These are phyloP conservation scores for Hypocryptadius cinnamomeus DNA, from an alignment of 2,113 vertebrate genomes.

Conservation along the genomic window DNA sequence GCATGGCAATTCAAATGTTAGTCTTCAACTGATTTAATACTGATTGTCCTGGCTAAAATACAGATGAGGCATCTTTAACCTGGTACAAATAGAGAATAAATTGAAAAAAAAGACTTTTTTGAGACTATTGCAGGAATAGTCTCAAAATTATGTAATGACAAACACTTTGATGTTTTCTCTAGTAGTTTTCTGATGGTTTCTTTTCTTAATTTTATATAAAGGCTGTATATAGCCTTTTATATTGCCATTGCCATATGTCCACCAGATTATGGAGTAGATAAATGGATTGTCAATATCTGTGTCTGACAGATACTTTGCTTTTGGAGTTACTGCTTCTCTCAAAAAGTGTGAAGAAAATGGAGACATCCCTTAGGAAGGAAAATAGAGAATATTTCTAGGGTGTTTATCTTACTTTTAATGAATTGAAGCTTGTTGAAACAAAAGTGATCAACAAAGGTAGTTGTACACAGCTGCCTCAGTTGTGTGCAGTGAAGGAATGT, in stretches of 20 bases:
- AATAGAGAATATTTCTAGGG: not conserved
- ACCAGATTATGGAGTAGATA: not conserved
- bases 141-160: not conserved
- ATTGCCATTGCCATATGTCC: not conserved
- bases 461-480: not conserved
- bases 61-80: not conserved
- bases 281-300: not conserved
- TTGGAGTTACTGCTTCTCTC: not conserved
- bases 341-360: not conserved
- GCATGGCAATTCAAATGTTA: not conserved
- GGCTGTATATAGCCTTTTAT: not conserved
- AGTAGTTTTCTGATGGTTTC: not conserved
- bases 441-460: not conserved
- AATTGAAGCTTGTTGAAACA: not conserved
- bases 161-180: not conserved
- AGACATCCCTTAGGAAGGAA: not conserved
- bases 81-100: not conserved
- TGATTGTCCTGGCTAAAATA: not conserved
- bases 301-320: not conserved
- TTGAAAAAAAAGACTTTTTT: not conserved
- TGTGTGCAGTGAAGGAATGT: not conserved
- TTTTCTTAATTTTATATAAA: not conserved
- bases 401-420: not conserved
- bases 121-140: not conserved
- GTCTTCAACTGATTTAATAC: not conserved